phyloP scores from a whole-genome alignment of 1,140 invertebrate species.

The Hylyphantes graminicola region DNA sequence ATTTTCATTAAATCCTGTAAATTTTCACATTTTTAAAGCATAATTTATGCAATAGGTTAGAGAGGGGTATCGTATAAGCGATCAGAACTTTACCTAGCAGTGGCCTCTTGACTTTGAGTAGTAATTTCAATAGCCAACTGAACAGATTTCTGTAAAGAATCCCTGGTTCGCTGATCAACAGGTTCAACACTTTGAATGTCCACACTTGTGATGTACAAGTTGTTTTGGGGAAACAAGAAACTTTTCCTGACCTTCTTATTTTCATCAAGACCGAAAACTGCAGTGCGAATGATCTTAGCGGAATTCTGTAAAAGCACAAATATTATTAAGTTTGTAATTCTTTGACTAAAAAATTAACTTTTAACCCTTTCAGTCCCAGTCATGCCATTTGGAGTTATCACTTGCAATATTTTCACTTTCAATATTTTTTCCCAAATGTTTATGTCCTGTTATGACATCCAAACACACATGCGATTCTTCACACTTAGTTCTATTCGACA shows the following conservation, averaged over 20 bases:
- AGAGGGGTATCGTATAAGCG: not conserved
- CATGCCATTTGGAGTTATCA: no score
- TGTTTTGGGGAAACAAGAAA: conserved; percentile 70
- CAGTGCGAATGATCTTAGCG: conserved; percentile 70
- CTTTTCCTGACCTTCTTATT: conserved; percentile 68
- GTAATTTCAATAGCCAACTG: conserved; percentile 71
- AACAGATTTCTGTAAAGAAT: conserved; percentile 72
- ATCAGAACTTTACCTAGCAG: conserved; percentile 67
- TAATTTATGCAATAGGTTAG: no score
- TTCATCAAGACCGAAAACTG: conserved; percentile 72
- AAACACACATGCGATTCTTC: no score
- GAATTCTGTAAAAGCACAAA: conserved; percentile 68
- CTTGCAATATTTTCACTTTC: no score
- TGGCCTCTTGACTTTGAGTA: conserved; percentile 71
- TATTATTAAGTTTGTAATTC: not conserved
- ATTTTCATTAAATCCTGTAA: no score
- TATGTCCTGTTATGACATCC: no score
- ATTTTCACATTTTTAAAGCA: no score
- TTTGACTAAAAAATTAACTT: no score
- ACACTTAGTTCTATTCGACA: no score
- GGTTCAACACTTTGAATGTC: conserved; percentile 73
- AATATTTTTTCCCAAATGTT: no score
- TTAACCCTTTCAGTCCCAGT: no score
- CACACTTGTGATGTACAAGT: conserved; percentile 70
- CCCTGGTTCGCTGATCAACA: conserved; percentile 72